These are phyloP conservation scores for Seriola aureovittata DNA, from an alignment of 2,113 vertebrate species.

Conservation along the genomic window DNA sequence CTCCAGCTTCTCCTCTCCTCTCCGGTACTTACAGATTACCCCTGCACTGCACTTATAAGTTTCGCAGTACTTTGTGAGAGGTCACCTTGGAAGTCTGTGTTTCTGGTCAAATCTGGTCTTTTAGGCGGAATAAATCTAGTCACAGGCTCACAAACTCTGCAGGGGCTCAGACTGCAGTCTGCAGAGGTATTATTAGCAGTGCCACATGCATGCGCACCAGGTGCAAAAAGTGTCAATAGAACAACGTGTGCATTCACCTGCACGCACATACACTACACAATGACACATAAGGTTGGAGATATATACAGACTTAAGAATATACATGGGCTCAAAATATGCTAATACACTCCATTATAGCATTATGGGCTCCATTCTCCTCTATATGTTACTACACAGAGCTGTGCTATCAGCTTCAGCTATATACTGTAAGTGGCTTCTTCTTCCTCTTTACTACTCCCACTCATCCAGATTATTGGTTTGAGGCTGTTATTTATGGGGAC, in stretches of 20 bases:
- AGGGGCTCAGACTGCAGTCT: slow-evolving; percentile 51
- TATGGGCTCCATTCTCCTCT: not conserved
- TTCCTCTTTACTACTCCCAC: not conserved
- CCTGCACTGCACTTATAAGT: slow-evolving; percentile 33
- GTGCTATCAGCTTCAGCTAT: not conserved
- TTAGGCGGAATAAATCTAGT: slow-evolving; percentile 66
- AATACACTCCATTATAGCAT: no score
- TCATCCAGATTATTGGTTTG: no score
- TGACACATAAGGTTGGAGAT: not conserved
- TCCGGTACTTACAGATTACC: slow-evolving; percentile 8
- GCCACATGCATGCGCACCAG: slow-evolving; percentile 36
- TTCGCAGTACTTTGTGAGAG: slow-evolving; percentile 33
- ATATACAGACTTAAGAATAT: not conserved
- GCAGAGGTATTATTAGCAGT: slow-evolving; percentile 63
- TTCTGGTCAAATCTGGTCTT: slow-evolving; percentile 46
- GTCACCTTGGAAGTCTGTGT: slow-evolving; percentile 69
- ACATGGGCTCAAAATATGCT: no score
- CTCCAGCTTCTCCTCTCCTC: not conserved
- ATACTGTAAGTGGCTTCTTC: not conserved
- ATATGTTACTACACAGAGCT: not conserved
- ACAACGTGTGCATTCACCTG: not conserved
- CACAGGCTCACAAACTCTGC: slow-evolving; percentile 54
- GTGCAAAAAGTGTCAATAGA: slow-evolving; percentile 17
- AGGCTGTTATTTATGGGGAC: not conserved
- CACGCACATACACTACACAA: not conserved